phyloP scores from a whole-genome alignment of 2,888 invertebrate genomes.

The Yponomeuta sedellus region DNA sequence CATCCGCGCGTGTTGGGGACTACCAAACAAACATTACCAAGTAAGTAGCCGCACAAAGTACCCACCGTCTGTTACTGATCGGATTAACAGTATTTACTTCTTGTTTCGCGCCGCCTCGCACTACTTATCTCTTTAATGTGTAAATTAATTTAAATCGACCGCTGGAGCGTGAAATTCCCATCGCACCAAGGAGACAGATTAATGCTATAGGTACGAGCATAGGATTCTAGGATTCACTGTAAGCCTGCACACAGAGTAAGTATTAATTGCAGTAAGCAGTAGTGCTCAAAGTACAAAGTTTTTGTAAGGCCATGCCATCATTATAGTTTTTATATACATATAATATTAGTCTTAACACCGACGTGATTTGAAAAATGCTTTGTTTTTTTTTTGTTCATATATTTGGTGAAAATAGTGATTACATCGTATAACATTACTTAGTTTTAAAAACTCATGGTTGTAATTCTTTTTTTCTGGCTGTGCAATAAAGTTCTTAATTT shows the following conservation, averaged over 20 bases:
- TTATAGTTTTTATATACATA: no score
- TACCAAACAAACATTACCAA: slow-evolving; percentile 1
- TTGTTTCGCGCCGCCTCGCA: slow-evolving; percentile 37
- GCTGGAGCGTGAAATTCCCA: slow-evolving; percentile 63
- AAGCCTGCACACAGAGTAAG: not conserved
- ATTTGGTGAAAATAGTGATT: no score
- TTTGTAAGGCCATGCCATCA: no score
- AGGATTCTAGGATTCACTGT: not conserved
- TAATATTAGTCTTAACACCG: no score
- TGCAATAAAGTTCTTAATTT: no score
- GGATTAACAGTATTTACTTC: slow-evolving; percentile 62
- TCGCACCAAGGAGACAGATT: slow-evolving; percentile 60
- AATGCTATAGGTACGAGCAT: slow-evolving; percentile 39
- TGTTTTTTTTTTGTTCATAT: no score
- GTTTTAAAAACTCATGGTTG: no score
- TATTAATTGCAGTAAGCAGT: not conserved
- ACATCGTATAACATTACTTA: no score
- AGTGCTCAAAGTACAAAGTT: no score
- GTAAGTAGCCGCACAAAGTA: slow-evolving; percentile 11
- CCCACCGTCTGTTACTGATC: slow-evolving; percentile 36
- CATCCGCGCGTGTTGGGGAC: not conserved
- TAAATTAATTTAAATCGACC: slow-evolving; percentile 70
- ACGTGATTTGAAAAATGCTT: no score
- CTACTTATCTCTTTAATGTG: slow-evolving; percentile 59
- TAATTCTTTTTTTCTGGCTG: no score